Conservation (phyloP, 2,888 invertebrate species). For the Cephonodes hylas region DNA sequence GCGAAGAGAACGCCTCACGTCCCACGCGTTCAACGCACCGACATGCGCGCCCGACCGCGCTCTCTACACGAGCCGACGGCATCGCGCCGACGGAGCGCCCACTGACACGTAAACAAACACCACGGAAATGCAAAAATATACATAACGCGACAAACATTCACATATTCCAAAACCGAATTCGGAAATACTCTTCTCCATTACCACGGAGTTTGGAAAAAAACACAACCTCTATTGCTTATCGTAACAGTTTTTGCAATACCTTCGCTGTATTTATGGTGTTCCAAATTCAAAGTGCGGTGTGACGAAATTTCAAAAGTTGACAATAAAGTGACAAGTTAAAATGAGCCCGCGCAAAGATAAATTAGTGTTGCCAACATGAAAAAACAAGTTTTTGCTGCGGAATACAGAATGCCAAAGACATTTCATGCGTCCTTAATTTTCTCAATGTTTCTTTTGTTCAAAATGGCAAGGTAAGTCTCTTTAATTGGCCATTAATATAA, state of each 20-base stretch:
- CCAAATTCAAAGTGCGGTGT: conserved; percentile 33
- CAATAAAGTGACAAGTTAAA: conserved; percentile 56
- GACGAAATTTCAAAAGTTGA: conserved; percentile 38
- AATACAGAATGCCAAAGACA: conserved; percentile 68
- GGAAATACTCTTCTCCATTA: conserved; percentile 12
- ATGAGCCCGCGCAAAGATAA: conserved; percentile 66
- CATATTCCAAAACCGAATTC: conserved; percentile 29
- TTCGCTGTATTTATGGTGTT: neutral
- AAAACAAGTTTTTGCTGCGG: conserved; percentile 46
- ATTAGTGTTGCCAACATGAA: conserved; percentile 77
- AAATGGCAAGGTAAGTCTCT: conserved; percentile 66
- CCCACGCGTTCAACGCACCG: conserved; percentile 71
- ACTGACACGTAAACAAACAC: conserved; percentile 59
- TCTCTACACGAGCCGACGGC: conserved; percentile 65
- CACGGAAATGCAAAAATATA: conserved; percentile 45
- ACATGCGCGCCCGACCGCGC: conserved; percentile 55
- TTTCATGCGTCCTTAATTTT: conserved; percentile 59
- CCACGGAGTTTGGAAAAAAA: neutral
- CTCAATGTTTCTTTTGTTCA: conserved; percentile 61
- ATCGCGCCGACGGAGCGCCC: conserved; percentile 54
- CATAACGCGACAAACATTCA: conserved; percentile 38
- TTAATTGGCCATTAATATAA: neutral
- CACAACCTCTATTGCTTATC: neutral
- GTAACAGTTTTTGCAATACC: neutral
- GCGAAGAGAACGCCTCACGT: conserved; percentile 69